These are phyloP conservation scores for Leptothorax acervorum DNA, from an alignment of 2,888 invertebrate species.

Conservation along the genomic window DNA sequence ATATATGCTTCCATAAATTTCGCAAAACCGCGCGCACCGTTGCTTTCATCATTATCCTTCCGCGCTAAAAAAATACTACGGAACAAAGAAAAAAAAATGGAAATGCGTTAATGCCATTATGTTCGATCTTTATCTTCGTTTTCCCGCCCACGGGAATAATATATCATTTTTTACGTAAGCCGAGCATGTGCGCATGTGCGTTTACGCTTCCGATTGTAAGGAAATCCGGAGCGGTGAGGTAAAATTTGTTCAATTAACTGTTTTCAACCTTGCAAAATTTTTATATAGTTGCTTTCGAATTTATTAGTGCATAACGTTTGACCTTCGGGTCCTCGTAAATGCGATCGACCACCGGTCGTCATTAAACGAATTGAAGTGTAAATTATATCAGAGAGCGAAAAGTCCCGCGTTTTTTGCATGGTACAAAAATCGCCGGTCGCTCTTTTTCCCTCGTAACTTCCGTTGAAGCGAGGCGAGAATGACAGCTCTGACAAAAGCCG, in stretches of 20 bases:
- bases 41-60: background rate
- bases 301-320: conserved; percentile 63
- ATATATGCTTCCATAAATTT: conserved; percentile 52
- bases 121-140: conserved; percentile 9
- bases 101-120: conserved; percentile 4
- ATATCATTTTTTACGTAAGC: conserved; percentile 23
- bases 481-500: conserved; percentile 40
- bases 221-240: background rate
- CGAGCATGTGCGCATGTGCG: no score
- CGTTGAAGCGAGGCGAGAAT: background rate
- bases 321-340: conserved; percentile 56
- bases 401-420: background rate
- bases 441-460: conserved; percentile 11
- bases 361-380: conserved; percentile 31
- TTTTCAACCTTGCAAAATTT: conserved; percentile 54
- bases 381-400: conserved; percentile 7
- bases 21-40: conserved; percentile 7
- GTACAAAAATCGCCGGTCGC: background rate
- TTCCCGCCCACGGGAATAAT: conserved; percentile 12
- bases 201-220: background rate
- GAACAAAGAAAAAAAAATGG: background rate
- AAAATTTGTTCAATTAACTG: conserved; percentile 25
- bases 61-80: background rate
- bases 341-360: background rate
- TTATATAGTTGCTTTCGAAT: conserved; percentile 55